Evolutionary conservation across 2,888 invertebrate genomes (phyloP), one percentile per base, ranked within the genome.

Genomic region (Tenthredo scrophulariae): DNA sequence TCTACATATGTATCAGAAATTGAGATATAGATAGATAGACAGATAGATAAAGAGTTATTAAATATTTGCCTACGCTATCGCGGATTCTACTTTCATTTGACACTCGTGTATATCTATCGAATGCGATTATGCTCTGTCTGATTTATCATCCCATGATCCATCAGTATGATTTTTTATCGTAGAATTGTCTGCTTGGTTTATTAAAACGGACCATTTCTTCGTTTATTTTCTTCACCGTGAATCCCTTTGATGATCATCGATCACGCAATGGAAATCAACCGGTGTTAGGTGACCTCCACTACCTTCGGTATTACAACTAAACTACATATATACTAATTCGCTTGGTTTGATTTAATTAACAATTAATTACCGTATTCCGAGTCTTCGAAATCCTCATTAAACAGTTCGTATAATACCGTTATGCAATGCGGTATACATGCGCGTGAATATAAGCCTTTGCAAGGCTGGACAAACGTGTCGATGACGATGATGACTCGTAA

Each of bases 31-130:
- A 33, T 9, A 72, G 37, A n/a, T 3, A 29, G 75, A 26, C 0
- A 33, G 22, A 72, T n/a, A 13, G 22, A 29, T 29, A 26, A 10
- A 74, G 87, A 85, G 89, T 88, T 90, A 90, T 91, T 91, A 91
- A 91, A 90, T 91, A 91, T 91, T 91, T 91, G 90, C 87, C 86
- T 82, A 40, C 29, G 65, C 40, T 84, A 75, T 85, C 54, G 58
- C 9, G 15, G 58, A 89, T 88, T 86, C 84, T 74, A 74, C 22
- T 83, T 84, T 67, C 86, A 85, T 85, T 87, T 87, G 87, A 88
- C 88, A 89, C 85, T 86, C 13, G 2, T 15, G 9, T 33, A 18
- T 43, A 83, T 65, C 40, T 18, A 26, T 29, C 29, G 1, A 46
- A n/a, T 22, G 13, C 83, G 67, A 54, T 65, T 37, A 37, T 37